A percentile compares a stretch with the other conserved stretches of the same genome.
These are phyloP conservation scores for Metaphire vulgaris DNA, from an alignment of 1,140 invertebrate species.

Conservation along the genomic window DNA sequence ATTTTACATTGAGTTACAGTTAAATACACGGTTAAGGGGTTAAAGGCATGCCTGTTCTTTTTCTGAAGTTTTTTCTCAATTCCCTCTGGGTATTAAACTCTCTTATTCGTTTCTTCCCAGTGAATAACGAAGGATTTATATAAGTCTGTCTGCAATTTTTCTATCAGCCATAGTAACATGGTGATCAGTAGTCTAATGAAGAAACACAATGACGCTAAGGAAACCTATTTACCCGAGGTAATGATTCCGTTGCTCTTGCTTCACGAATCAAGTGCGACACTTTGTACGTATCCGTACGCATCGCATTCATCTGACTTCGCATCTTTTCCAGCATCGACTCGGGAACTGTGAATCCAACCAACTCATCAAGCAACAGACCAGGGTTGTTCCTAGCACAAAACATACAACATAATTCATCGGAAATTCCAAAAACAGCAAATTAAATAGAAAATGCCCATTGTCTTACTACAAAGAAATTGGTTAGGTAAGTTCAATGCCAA, in stretches of 20 bases:
- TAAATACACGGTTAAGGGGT: too few relatives aligned
- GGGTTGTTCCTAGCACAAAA: slow-evolving; percentile 57
- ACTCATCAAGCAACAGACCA: slow-evolving; percentile 59
- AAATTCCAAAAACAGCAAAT: neutral
- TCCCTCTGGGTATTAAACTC: too few relatives aligned
- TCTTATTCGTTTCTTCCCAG: too few relatives aligned
- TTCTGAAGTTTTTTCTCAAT: too few relatives aligned
- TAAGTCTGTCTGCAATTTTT: too few relatives aligned
- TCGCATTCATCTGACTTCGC: slow-evolving; percentile 46
- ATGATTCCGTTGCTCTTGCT: neutral
- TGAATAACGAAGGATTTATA: too few relatives aligned
- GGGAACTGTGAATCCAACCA: slow-evolving; percentile 67
- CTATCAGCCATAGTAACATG: too few relatives aligned
- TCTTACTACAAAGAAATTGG: neutral
- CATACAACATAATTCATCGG: slow-evolving; percentile 13
- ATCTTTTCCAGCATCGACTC: slow-evolving; percentile 68
- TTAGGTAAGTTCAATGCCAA: neutral
- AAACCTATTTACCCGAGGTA: neutral
- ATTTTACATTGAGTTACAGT: too few relatives aligned
- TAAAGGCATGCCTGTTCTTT: too few relatives aligned
- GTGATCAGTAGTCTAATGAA: too few relatives aligned
- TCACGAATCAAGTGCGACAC: neutral
- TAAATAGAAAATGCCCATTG: neutral
- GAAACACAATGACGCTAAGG: too few relatives aligned
- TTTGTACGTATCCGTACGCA: slow-evolving; percentile 43